Conservation (phyloP, 1,140 invertebrate genomes). For the Leptopilina clavipes region DNA sequence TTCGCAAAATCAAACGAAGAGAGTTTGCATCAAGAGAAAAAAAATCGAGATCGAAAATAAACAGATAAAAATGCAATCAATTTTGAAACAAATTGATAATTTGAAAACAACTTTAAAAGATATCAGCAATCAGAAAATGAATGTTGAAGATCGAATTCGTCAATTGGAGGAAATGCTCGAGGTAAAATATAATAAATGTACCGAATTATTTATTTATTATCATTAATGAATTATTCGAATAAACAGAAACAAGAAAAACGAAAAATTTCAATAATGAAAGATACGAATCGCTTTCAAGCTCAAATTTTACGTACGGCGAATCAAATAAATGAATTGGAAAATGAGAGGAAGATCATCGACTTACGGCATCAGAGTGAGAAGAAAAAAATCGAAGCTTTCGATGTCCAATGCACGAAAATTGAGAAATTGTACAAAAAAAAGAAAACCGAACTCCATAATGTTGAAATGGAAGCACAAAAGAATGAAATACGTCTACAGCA, state of each 20-base stretch:
- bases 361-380: conserved; percentile 56
- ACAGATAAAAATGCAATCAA: conserved; percentile 56
- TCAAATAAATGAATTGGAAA: conserved; percentile 58
- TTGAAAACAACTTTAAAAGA: conserved; percentile 61
- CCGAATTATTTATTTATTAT: too few relatives aligned
- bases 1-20: conserved; percentile 52
- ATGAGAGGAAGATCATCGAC: conserved; percentile 57
- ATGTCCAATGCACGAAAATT: conserved; percentile 42
- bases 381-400: conserved; percentile 59
- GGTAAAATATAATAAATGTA: conserved; percentile 56
- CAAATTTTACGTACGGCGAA: conserved; percentile 50
- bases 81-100: conserved; percentile 55
- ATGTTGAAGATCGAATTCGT: conserved; percentile 63
- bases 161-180: conserved; percentile 70
- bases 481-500: conserved; percentile 63
- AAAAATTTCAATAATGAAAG: conserved; percentile 54
- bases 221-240: conserved; percentile 38
- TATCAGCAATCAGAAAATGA: conserved; percentile 60
- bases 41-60: conserved; percentile 58
- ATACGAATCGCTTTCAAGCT: conserved; percentile 60
- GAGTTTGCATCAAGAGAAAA: conserved; percentile 58
- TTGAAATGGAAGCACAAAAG: conserved; percentile 64
- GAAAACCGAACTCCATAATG: conserved; percentile 67
- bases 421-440: conserved; percentile 66
- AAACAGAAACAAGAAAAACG: conserved; percentile 66